Percentiles rank a stretch among this genome's conserved stretches.
Evolutionary conservation across 2,797 vertebrate genomes (phyloP).

Genomic region (Labeo calbasu): DNA sequence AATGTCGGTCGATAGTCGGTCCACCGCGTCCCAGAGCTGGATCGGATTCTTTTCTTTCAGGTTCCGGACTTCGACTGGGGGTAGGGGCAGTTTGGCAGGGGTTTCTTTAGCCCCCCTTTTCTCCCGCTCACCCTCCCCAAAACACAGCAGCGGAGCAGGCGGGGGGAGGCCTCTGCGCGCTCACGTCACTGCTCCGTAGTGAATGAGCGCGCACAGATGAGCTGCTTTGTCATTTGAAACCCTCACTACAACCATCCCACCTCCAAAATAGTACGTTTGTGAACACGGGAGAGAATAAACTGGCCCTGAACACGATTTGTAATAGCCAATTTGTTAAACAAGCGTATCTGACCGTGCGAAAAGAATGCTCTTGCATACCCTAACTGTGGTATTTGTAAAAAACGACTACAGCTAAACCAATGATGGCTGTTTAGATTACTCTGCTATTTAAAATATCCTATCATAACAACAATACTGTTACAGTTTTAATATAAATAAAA

Average conservation of each 20-base stretch:
- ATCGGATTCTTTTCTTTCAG: constrained; percentile 70
- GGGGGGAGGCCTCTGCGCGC: constrained; percentile 35
- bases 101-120: constrained; percentile 50
- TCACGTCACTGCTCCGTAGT: constrained; percentile 55
- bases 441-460: neutral
- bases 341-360: neutral
- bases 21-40: constrained; percentile 67
- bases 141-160: constrained; percentile 7
- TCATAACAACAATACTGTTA: too few species aligned
- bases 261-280: neutral
- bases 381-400: neutral
- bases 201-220: constrained; percentile 73
- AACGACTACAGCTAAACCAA: neutral
- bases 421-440: neutral
- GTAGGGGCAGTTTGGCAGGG: constrained; percentile 72
- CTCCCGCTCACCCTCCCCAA: constrained; percentile 33
- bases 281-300: neutral
- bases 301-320: neutral
- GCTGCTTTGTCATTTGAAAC: constrained; percentile 69
- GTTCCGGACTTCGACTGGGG: constrained; percentile 74
- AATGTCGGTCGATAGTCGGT: constrained; percentile 7
- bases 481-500: neutral
- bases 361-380: neutral
- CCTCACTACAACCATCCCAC: constrained; percentile 25
- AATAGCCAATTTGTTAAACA: neutral